Base-by-base conservation (phyloP, 2,113 vertebrate genomes). In the Theropithecus gelada region DNA sequence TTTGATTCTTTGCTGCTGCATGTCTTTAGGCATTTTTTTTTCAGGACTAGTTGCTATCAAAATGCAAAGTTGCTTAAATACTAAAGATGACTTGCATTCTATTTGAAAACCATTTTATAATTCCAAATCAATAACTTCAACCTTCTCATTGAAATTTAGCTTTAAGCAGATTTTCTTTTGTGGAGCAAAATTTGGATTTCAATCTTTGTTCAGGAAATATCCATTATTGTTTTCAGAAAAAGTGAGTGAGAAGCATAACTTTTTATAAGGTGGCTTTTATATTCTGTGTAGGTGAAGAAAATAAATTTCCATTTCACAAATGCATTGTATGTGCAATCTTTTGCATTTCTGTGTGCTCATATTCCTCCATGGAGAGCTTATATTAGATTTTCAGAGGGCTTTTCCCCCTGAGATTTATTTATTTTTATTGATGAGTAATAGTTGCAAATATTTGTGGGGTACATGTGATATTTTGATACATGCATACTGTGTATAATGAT, bases 41-140 rank as follows among this genome's bases (percentile, higher is more conserved):
- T 43, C 17, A 96, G 25, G 43, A 90, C 40, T 23, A 93, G 68
- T 89, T 94, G 83, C 32, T 96, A 87, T 83, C 73, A 89, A 93
- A 97, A 94, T 66, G 70, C 88, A 88, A 90, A 80, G 22, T 72
- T 88, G 38, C 59, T 96, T 94, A 83, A 97, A 68, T 95, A 95
- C 66, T 96, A 93, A 93, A 87, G 83, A 86, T 92, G 92, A 86
- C 27, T 95, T 86, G 27, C n/a, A 87, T 92, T 97, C 32, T 91
- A 35, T 93, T 94, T 83, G 43, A 90, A 92, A 97, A 43, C 20
- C 35, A 79, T 79, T 80, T 97, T 7, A 45, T 80, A 90, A 83
- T 90, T 94, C 88, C 57, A 83, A 94, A 40, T 70, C 18, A 81
- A 90, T 40, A 88, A 25, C 64, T 90, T 92, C 35, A 93, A 85